Percentiles rank a stretch among this genome's conserved stretches.
Conservation (phyloP, 1,140 invertebrate genomes). For the Rhagoletis pomonella region DNA sequence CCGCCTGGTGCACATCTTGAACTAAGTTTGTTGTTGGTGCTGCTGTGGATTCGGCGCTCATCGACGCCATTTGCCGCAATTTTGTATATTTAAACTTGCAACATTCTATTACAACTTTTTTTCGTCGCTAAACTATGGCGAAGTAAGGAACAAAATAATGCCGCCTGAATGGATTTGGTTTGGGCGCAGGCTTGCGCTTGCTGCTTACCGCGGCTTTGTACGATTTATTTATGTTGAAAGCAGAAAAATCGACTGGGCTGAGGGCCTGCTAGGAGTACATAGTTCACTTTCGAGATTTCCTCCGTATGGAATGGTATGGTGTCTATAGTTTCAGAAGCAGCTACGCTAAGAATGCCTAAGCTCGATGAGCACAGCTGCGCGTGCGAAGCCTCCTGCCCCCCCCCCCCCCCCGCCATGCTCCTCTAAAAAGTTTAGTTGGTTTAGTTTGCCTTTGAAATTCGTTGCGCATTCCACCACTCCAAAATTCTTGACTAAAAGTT, state of each 20-base stretch:
- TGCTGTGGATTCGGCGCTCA: conserved; percentile 3
- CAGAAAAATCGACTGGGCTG: conserved; percentile 20
- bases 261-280: background rate
- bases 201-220: conserved; percentile 7
- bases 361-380: background rate
- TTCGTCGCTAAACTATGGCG: conserved; percentile 53
- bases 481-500: conserved; percentile 11
- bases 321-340: background rate
- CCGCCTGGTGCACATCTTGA: conserved; percentile 56
- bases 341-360: background rate
- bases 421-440: conserved; percentile 27
- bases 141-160: conserved; percentile 50
- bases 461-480: background rate
- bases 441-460: conserved; percentile 50
- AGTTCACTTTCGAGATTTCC: background rate
- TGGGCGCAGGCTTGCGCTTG: background rate
- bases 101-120: conserved; percentile 56
- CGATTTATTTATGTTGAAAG: conserved; percentile 52
- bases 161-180: conserved; percentile 34
- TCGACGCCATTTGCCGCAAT: conserved; percentile 56
- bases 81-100: conserved; percentile 58
- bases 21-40: conserved; percentile 53
- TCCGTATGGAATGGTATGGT: background rate
- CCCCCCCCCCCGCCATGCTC: background rate
- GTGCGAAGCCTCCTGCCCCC: background rate